Evolutionary conservation across 2,888 invertebrate genomes (phyloP), one percentile per base, ranked within the genome.

Genomic region (Eilema caniola): DNA sequence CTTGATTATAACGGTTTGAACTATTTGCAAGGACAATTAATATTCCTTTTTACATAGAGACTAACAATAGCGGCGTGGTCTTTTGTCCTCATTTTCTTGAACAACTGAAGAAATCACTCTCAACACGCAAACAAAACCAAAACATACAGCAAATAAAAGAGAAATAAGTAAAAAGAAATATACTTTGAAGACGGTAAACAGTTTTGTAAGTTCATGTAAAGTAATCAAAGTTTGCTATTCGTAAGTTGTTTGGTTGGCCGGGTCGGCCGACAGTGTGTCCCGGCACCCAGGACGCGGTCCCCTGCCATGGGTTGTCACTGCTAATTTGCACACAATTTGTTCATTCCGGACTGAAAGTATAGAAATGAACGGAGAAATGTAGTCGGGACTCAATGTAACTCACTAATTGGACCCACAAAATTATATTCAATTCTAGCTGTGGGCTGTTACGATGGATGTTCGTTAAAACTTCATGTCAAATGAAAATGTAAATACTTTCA

Each of bases 321-420:
- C 92, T 93, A 93, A 94, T 94, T 94, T 93, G 92, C 93, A 90
- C 91, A 91, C 93, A 93, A 94, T 94, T 93, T 53, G 93, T 93
- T 93, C 92, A 93, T 92, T 89, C 86, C 85, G 80, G 81, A 87
- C 87, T 87, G 88, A 90, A 92, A 92, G 90, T 90, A 92, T 87
- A 90, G 89, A 91, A 92, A 93, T 91, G 90, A 91, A 90, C 91
- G 87, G 88, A 88, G 88, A 90, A 90, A 90, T 89, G 87, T 89
- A 90, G 86, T 85, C 86, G 83, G 78, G 83, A 86, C 85, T 90
- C 88, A 87, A 90, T 90, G 87, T 89, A 89, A 88, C 88, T 89
- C 88, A 83, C 89, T 92, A 93, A 93, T 93, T 92, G 91, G 88
- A 84, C 86, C 85, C 85, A 84, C 85, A 72, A 88, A 90, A 89